Conservation (phyloP, 2,113 vertebrate genomes). For the Vulpes vulpes region DNA sequence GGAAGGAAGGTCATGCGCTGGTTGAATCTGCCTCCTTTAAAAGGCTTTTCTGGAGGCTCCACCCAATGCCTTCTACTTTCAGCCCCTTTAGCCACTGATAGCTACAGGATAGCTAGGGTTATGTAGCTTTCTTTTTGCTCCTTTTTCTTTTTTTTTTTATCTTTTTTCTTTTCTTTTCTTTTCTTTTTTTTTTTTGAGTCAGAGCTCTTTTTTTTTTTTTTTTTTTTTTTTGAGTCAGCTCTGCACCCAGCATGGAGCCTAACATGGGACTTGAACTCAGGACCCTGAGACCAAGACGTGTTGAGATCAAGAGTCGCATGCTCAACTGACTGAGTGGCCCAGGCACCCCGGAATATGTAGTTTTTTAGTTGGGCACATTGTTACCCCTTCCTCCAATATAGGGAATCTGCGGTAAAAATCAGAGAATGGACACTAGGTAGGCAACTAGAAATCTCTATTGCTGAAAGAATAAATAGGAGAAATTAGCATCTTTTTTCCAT, state of each 20-base stretch:
- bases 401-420: background rate
- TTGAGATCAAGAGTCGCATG: background rate
- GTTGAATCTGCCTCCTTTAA: background rate
- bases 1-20: background rate
- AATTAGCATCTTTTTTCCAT: conserved; percentile 53
- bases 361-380: background rate
- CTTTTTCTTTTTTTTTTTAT: background rate
- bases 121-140: background rate
- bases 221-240: background rate
- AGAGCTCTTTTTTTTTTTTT: background rate
- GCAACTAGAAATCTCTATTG: background rate
- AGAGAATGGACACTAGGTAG: background rate
- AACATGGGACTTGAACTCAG: background rate
- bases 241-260: background rate
- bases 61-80: background rate
- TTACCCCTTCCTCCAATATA: background rate
- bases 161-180: background rate
- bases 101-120: background rate
- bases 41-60: background rate
- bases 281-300: background rate
- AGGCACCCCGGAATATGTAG: background rate
- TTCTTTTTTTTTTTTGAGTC: background rate
- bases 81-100: background rate
- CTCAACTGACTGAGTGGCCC: background rate
- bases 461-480: conserved; percentile 16